A percentile compares a stretch with the other conserved stretches of the same genome.
Conservation (phyloP, 1,140 invertebrate species). For the Dreissena rostriformis region DNA sequence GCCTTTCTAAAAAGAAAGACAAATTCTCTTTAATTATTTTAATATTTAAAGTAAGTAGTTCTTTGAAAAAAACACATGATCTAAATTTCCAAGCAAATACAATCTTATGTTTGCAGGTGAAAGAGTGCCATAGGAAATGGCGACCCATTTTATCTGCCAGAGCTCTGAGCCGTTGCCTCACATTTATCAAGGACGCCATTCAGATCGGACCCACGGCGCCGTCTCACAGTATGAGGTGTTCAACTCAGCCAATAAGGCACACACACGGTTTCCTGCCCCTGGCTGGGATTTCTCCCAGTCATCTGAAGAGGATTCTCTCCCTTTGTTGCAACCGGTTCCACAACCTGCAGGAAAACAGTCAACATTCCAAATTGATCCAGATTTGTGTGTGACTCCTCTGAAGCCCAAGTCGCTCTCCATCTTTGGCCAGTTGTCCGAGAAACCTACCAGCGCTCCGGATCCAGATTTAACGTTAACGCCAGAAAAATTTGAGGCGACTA, state of each 20-base stretch:
- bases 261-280: constrained; percentile 46
- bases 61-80: too few species aligned
- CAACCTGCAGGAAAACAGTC: constrained; percentile 23
- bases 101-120: too few species aligned
- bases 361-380: constrained; percentile 44
- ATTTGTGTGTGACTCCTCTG: constrained; percentile 55
- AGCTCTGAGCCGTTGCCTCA: constrained; percentile 56
- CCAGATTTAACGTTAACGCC: constrained; percentile 57
- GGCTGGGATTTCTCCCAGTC: constrained; percentile 55
- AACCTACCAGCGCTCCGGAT: constrained; percentile 44
- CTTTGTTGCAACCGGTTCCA: constrained; percentile 39
- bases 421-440: constrained; percentile 9
- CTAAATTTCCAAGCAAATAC: too few species aligned
- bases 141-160: constrained; percentile 55
- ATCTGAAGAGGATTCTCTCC: constrained; percentile 47
- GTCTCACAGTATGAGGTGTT: constrained; percentile 57
- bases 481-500: constrained; percentile 40
- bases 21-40: too few species aligned
- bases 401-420: constrained; percentile 19
- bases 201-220: constrained; percentile 33
- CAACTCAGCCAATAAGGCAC: constrained; percentile 30
- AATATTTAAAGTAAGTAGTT: too few species aligned
- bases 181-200: constrained; percentile 11
- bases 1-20: too few species aligned
- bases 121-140: constrained; percentile 6